These are phyloP conservation scores for Arion vulgaris DNA, from an alignment of 1,140 invertebrate genomes.

Conservation along the genomic window DNA sequence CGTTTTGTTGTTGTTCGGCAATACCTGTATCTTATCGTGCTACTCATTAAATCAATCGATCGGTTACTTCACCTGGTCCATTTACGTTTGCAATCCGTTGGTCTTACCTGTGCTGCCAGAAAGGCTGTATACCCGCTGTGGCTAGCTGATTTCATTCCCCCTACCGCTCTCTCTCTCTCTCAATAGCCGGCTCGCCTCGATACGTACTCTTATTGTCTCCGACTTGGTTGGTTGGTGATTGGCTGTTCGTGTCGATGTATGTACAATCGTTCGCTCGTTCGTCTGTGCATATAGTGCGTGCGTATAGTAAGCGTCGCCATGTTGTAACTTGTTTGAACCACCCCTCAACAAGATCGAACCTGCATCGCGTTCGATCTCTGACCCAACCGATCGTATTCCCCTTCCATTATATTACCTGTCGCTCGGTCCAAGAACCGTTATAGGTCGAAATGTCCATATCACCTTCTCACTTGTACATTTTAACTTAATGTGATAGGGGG, in stretches of 20 bases:
- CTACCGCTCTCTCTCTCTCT: background rate
- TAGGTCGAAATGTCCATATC: background rate
- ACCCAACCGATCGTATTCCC: background rate
- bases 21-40: no score
- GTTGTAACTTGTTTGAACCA: conserved; percentile 3
- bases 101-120: no score
- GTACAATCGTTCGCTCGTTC: background rate
- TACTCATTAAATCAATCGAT: no score
- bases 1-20: no score
- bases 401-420: no score
- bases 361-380: conserved; percentile 28
- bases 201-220: background rate
- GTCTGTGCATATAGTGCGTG: background rate
- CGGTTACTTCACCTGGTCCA: no score
- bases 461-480: background rate
- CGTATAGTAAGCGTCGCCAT: background rate
- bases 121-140: no score
- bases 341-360: conserved; percentile 29
- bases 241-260: background rate
- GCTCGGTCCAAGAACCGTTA: background rate
- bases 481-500: background rate
- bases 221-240: conserved; percentile 7
- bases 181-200: background rate
- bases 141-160: no score
- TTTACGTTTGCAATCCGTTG: no score